phyloP scores from a whole-genome alignment of 23 tunicate species.

The Ascidia mentula region DNA sequence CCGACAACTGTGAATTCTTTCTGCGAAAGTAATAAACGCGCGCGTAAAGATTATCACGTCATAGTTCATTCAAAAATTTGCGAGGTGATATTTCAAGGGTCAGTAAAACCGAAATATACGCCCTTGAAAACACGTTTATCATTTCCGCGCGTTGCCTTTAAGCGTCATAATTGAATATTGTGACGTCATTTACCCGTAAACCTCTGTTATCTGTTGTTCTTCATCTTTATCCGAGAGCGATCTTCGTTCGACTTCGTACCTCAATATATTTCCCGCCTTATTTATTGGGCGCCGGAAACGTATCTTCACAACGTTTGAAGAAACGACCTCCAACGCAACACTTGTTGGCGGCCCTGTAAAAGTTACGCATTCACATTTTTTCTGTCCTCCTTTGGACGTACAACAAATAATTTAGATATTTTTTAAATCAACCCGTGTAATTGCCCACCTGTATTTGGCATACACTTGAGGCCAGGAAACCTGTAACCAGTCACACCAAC shows the following conservation, averaged over 20 bases:
- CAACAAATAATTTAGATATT: background rate
- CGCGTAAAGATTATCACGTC: too few relatives aligned
- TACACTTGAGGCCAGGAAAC: background rate
- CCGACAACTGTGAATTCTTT: background rate
- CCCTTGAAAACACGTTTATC: background rate
- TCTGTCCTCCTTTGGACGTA: too few relatives aligned
- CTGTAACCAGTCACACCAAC: background rate
- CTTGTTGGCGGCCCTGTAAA: constrained; percentile 1
- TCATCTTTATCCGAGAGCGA: background rate
- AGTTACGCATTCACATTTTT: too few relatives aligned
- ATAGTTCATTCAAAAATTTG: too few relatives aligned
- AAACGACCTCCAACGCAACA: background rate
- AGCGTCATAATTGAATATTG: background rate
- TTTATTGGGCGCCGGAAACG: background rate
- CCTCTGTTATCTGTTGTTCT: background rate
- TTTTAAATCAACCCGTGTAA: background rate
- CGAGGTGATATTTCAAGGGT: too few relatives aligned
- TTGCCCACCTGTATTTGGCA: background rate
- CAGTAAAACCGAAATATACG: background rate
- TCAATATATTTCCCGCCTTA: background rate
- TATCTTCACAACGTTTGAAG: constrained; percentile 1
- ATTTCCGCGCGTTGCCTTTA: background rate
- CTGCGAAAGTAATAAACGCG: too few relatives aligned
- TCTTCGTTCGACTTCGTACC: background rate
- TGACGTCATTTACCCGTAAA: background rate